Conservation (phyloP, 2,797 vertebrate genomes). For the Amphiprion clarkii region DNA sequence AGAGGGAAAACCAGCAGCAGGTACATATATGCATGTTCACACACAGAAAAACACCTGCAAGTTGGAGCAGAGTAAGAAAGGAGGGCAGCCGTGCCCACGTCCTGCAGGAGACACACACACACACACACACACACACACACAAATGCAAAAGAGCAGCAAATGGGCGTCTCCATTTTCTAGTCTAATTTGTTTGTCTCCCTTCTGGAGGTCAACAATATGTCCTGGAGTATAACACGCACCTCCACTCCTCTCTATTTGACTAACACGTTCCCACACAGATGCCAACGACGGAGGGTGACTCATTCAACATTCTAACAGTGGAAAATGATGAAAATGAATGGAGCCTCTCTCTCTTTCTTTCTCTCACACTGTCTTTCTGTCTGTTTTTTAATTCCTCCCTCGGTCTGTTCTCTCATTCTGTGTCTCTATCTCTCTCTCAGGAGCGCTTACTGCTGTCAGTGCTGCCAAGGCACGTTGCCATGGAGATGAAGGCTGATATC, state of each 20-base stretch:
- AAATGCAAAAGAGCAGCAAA: slow-evolving; percentile 70
- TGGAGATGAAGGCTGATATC: slow-evolving; percentile 99
- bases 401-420: slow-evolving; percentile 29
- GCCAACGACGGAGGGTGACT: slow-evolving; percentile 73
- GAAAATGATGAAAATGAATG: slow-evolving; percentile 73
- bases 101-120: slow-evolving; percentile 12
- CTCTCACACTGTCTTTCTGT: slow-evolving; percentile 39
- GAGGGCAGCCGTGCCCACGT: neutral
- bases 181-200: slow-evolving; percentile 66
- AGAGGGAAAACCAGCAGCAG: slow-evolving; percentile 98
- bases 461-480: slow-evolving; percentile 98
- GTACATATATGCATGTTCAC: slow-evolving; percentile 70
- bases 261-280: slow-evolving; percentile 78
- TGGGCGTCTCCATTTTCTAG: slow-evolving; percentile 49
- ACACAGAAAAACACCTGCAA: slow-evolving; percentile 13
- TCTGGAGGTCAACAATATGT: slow-evolving; percentile 76
- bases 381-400: slow-evolving; percentile 38
- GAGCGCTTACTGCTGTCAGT: slow-evolving; percentile 98
- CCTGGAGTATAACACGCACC: slow-evolving; percentile 64
- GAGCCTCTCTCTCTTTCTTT: slow-evolving; percentile 31
- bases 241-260: slow-evolving; percentile 66
- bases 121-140: slow-evolving; percentile 15
- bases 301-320: slow-evolving; percentile 65
- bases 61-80: slow-evolving; percentile 37
- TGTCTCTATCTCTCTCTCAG: slow-evolving; percentile 77